phyloP scores from a whole-genome alignment of 2,888 invertebrate species.

The Tanaodytes sp. region DNA sequence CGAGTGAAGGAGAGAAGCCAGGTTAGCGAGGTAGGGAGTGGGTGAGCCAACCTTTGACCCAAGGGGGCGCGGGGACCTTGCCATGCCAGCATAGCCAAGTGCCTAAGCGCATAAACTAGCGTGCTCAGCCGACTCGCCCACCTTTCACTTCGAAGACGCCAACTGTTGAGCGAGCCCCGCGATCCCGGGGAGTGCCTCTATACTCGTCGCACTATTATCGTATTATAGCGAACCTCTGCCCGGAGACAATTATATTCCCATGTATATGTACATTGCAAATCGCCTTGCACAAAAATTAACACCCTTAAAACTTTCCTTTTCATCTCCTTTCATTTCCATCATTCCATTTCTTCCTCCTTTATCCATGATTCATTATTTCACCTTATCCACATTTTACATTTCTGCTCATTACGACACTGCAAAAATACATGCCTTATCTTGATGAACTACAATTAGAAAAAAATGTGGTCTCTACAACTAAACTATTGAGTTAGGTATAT shows the following conservation, averaged over 20 bases:
- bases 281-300: no score
- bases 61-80: slow-evolving; percentile 70
- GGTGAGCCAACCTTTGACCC: slow-evolving; percentile 72
- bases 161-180: slow-evolving; percentile 57
- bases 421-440: no score
- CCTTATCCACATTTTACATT: no score
- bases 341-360: no score
- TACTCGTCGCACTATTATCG: slow-evolving; percentile 66
- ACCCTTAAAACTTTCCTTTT: no score
- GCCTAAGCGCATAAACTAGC: slow-evolving; percentile 61
- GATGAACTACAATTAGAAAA: no score
- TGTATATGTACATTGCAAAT: no score
- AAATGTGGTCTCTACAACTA: no score
- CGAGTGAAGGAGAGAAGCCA: slow-evolving; percentile 50
- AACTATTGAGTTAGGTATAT: no score
- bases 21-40: slow-evolving; percentile 59
- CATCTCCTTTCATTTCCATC: no score
- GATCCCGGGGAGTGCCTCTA: slow-evolving; percentile 51
- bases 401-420: no score
- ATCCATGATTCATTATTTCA: no score
- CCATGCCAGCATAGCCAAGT: slow-evolving; percentile 63
- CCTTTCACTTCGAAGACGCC: slow-evolving; percentile 71
- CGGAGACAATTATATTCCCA: slow-evolving; percentile 62
- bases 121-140: slow-evolving; percentile 65
- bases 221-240: slow-evolving; percentile 66